Evolutionary conservation across 2,113 vertebrate genomes (phyloP).

Genomic region (Noctilio leporinus): DNA sequence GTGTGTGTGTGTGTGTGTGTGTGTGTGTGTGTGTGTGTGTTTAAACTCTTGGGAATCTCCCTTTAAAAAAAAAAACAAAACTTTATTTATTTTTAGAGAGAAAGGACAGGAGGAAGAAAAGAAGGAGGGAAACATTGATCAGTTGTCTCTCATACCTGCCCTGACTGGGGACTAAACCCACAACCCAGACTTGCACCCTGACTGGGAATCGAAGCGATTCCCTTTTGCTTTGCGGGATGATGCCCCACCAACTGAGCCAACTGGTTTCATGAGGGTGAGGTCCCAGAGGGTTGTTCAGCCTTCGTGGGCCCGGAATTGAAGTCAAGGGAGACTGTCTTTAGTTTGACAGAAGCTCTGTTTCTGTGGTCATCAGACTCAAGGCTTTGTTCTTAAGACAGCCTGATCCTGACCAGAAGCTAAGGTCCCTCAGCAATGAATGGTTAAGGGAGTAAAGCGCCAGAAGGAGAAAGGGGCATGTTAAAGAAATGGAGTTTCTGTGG

Average conservation of each 20-base stretch:
- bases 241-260: no score
- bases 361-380: background rate
- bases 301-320: background rate
- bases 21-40: background rate
- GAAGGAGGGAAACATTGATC: no score
- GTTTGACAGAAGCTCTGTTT: background rate
- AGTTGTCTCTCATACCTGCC: no score
- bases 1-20: no score
- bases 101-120: no score
- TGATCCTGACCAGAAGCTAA: background rate
- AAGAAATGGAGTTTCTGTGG: background rate
- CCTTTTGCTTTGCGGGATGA: no score
- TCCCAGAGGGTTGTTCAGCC: background rate
- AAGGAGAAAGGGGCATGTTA: background rate
- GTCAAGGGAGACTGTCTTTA: background rate
- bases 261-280: background rate
- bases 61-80: no score
- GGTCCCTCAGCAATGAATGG: background rate
- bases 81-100: no score
- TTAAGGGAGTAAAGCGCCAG: background rate
- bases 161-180: no score
- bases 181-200: no score
- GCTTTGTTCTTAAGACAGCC: background rate
- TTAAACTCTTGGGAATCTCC: no score
- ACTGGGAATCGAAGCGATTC: no score